Percentiles rank a stretch among this genome's conserved stretches.
phyloP scores from a whole-genome alignment of 2,113 vertebrate species.

The Cololabis saira region DNA sequence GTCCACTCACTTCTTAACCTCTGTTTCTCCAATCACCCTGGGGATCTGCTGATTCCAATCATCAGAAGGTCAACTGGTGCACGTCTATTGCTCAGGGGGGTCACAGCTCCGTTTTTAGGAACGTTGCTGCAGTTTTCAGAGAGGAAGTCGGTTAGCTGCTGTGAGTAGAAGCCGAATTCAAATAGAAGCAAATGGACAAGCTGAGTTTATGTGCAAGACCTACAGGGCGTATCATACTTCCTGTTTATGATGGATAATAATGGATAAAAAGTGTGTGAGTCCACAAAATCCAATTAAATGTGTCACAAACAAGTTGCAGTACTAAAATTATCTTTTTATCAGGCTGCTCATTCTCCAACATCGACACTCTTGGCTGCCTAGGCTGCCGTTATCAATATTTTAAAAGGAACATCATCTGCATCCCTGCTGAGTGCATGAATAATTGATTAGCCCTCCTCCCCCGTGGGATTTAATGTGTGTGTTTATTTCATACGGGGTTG shows the following conservation, averaged over 20 bases:
- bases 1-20: too few relatives aligned
- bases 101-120: too few relatives aligned
- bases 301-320: background rate
- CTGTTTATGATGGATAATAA: background rate
- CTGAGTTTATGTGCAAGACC: background rate
- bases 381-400: constrained; percentile 65
- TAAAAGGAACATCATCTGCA: constrained; percentile 51
- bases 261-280: background rate
- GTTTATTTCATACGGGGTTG: constrained; percentile 23
- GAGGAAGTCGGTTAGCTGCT: background rate
- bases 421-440: constrained; percentile 53
- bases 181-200: background rate
- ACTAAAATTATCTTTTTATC: background rate
- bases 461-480: constrained; percentile 47
- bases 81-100: too few relatives aligned
- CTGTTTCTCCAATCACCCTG: too few relatives aligned
- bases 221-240: background rate
- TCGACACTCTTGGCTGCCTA: constrained; percentile 36
- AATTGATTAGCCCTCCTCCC: constrained; percentile 46
- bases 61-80: too few relatives aligned
- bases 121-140: background rate
- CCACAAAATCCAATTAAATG: constrained; percentile 4
- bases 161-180: background rate
- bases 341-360: background rate
- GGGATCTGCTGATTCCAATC: too few relatives aligned